phyloP scores from a whole-genome alignment of 2,113 vertebrate genomes.

The Varanus salvator region DNA sequence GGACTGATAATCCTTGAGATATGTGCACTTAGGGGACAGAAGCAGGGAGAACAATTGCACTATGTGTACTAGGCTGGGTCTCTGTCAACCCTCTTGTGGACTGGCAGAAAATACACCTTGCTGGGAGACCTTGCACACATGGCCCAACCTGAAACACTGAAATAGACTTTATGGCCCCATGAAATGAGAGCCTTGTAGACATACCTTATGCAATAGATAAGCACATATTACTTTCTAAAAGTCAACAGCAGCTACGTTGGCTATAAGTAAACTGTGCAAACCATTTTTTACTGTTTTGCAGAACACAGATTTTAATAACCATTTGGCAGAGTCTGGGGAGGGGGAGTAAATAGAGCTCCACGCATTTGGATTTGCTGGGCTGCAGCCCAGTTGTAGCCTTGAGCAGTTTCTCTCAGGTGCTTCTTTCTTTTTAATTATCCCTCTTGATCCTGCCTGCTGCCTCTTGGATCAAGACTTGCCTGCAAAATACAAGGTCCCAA shows the following conservation, averaged over 20 bases:
- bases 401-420: constrained; percentile 30
- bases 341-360: neutral
- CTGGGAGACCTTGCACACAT: neutral
- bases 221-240: neutral
- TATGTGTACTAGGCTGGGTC: neutral
- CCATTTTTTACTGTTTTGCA: constrained; percentile 13
- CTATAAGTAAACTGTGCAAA: neutral
- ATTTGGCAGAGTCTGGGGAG: neutral
- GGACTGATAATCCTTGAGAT: too few species aligned
- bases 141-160: neutral
- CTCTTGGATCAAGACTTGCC: constrained; percentile 35
- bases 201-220: neutral
- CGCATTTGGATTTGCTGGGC: constrained; percentile 26
- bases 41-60: neutral
- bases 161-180: neutral
- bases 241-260: neutral
- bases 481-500: constrained; percentile 29
- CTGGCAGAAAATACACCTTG: neutral
- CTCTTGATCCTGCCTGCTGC: constrained; percentile 39
- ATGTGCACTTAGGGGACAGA: neutral
- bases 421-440: constrained; percentile 41
- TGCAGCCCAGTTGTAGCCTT: constrained; percentile 19
- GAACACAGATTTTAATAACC: neutral
- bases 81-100: neutral
- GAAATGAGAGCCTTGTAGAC: neutral